phyloP scores from a whole-genome alignment of 2,113 vertebrate species.

The Pollachius pollachius region DNA sequence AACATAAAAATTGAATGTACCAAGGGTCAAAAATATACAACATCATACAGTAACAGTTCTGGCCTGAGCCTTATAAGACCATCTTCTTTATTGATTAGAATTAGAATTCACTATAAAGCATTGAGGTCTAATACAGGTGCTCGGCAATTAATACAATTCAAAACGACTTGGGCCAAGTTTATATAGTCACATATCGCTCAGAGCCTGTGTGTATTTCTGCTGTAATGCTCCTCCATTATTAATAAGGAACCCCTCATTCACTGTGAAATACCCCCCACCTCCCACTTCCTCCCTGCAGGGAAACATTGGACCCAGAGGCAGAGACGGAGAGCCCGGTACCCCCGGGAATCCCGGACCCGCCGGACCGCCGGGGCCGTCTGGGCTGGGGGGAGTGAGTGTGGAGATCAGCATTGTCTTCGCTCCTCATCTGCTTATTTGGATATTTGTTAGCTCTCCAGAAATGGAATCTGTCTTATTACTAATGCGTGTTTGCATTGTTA shows the following conservation, averaged over 20 bases:
- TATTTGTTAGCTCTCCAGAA: neutral
- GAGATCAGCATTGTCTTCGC: neutral
- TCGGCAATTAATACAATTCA: no score
- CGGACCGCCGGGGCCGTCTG: constrained; percentile 81
- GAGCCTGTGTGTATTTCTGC: no score
- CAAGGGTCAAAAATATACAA: no score
- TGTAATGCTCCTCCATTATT: no score
- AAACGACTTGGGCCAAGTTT: no score
- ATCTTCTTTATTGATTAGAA: no score
- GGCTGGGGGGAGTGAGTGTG: constrained; percentile 86
- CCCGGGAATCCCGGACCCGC: constrained; percentile 85
- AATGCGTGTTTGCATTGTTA: neutral
- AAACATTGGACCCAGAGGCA: constrained; percentile 82
- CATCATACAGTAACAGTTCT: no score
- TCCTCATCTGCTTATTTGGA: neutral
- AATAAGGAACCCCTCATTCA: neutral
- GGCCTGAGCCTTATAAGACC: no score
- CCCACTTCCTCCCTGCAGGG: constrained; percentile 70
- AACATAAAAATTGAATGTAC: no score
- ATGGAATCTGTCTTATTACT: neutral
- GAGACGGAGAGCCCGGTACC: constrained; percentile 91
- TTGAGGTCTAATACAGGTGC: no score
- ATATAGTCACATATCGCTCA: no score
- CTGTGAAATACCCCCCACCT: neutral
- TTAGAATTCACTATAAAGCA: no score